phyloP scores from a whole-genome alignment of 2,113 vertebrate genomes.

The pig (Sus scrofa) region T2T-Sscrofa CM000812.6:79617501-79618000 shows the following conservation, averaged over 20 bases:
- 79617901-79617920: conserved; percentile 50
- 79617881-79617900: conserved; percentile 57
- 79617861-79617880: conserved; percentile 20
- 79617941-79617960: background rate
- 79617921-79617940: conserved; percentile 39
- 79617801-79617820: conserved; percentile 3
- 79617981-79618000: background rate
- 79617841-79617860: conserved; percentile 52
- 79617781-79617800: background rate
- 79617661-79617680: background rate
- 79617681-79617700: background rate
- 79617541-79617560: background rate
- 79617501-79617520: background rate
- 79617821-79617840: background rate
- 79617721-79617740: conserved; percentile 21
- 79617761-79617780: conserved; percentile 41
- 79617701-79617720: conserved; percentile 23
- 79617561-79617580: conserved; percentile 2
- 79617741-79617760: conserved; percentile 13
- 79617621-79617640: background rate
- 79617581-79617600: background rate
- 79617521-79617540: background rate
- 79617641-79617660: conserved; percentile 8
- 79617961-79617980: conserved; percentile 54
- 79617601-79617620: background rate